These are phyloP conservation scores for Mustelus asterias DNA, from an alignment of 2,113 vertebrate genomes.

Conservation along the genomic window DNA sequence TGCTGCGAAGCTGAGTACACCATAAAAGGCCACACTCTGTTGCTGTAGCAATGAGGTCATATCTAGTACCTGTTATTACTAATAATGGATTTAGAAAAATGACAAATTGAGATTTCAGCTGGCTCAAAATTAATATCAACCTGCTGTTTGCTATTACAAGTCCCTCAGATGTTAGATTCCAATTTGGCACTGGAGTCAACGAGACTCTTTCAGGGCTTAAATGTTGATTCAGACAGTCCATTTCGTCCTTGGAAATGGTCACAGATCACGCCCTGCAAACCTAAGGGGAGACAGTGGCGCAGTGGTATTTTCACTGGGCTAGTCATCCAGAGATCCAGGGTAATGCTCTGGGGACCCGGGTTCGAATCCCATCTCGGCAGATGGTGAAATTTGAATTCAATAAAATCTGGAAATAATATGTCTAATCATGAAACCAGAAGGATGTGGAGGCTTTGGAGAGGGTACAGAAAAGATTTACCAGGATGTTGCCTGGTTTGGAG, in stretches of 20 bases:
- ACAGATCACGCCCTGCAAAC: neutral
- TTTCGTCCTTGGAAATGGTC: neutral
- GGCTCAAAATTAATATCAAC: neutral
- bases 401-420: no score
- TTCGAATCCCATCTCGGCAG: no score
- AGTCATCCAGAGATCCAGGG: no score
- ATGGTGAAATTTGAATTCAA: no score
- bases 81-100: conserved; percentile 4
- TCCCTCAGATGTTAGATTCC: neutral
- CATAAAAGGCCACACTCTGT: conserved; percentile 5
- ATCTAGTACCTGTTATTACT: conserved; percentile 17
- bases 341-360: no score
- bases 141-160: neutral
- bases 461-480: no score
- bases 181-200: neutral
- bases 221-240: neutral
- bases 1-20: neutral
- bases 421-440: no score
- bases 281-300: no score
- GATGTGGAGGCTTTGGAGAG: no score
- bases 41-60: conserved; percentile 9
- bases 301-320: no score
- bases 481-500: no score
- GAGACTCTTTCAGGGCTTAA: neutral
- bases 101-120: conserved; percentile 1